Conservation (phyloP, 2,888 invertebrate species). For the Acrocyrtus sp. region DNA sequence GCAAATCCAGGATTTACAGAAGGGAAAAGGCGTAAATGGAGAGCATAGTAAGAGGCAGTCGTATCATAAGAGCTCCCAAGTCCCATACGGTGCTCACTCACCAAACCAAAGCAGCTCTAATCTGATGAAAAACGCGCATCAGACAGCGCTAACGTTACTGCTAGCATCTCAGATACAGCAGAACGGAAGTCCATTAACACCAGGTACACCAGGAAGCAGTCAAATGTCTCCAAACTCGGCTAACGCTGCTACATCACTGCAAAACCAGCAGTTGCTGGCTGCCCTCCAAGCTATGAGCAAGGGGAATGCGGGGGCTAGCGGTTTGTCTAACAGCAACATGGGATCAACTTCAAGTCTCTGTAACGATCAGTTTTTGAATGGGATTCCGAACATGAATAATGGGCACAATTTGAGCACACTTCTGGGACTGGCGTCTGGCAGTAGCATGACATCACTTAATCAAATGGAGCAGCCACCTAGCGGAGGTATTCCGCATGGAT, state of each 20-base stretch:
- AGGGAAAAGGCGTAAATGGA: slow-evolving; percentile 57
- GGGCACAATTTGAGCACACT: slow-evolving; percentile 60
- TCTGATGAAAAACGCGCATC: slow-evolving; percentile 64
- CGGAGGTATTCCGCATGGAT: slow-evolving; percentile 59
- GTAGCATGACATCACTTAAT: slow-evolving; percentile 52
- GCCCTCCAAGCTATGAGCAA: slow-evolving; percentile 65
- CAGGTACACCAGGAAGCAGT: slow-evolving; percentile 43
- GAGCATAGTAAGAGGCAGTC: slow-evolving; percentile 51
- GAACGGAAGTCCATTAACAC: slow-evolving; percentile 31
- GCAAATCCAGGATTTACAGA: slow-evolving; percentile 67
- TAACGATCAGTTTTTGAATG: slow-evolving; percentile 58
- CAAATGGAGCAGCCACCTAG: slow-evolving; percentile 53
- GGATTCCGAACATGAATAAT: slow-evolving; percentile 60
- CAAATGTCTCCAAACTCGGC: slow-evolving; percentile 59
- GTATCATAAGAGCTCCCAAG: slow-evolving; percentile 56
- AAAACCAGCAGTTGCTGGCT: slow-evolving; percentile 65
- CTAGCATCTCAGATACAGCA: slow-evolving; percentile 65
- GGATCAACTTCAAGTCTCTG: slow-evolving; percentile 20
- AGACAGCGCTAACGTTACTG: slow-evolving; percentile 65
- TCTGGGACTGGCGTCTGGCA: slow-evolving; percentile 57
- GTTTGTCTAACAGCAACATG: slow-evolving; percentile 16
- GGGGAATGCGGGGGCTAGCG: slow-evolving; percentile 50
- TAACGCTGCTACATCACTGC: slow-evolving; percentile 41
- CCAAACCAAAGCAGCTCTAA: slow-evolving; percentile 50
- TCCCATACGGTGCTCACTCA: slow-evolving; percentile 38